Conservation (phyloP, 2,888 invertebrate species). For the Helleia helle region DNA sequence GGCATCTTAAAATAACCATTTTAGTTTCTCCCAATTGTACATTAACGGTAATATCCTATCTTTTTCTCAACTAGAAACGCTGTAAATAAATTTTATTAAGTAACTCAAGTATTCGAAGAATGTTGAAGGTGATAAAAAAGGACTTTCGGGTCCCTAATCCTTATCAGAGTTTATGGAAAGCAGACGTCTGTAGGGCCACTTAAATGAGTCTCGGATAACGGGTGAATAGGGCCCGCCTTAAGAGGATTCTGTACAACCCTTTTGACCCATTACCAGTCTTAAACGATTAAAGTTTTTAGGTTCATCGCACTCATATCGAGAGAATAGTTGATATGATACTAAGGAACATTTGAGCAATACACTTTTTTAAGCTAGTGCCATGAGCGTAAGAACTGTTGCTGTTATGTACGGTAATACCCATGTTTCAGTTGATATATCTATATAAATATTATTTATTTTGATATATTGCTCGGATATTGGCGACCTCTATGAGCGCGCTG, state of each 20-base stretch:
- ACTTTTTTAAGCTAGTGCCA: too few relatives aligned
- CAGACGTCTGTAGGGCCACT: constrained; percentile 47
- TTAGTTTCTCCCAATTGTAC: not conserved
- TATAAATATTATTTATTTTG: too few relatives aligned
- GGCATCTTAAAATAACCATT: not conserved
- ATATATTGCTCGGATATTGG: too few relatives aligned
- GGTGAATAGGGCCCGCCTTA: constrained; percentile 21
- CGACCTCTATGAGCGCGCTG: too few relatives aligned
- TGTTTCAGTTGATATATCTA: too few relatives aligned
- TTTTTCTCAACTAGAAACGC: not conserved
- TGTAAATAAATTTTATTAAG: constrained; percentile 7
- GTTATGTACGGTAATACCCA: too few relatives aligned
- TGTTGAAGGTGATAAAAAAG: constrained; percentile 24
- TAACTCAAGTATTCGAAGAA: constrained; percentile 21
- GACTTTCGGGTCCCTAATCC: constrained; percentile 30
- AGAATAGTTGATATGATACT: too few relatives aligned
- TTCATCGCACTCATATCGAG: constrained; percentile 16
- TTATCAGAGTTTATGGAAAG: constrained; percentile 61
- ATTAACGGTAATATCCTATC: constrained; percentile 1
- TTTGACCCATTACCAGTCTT: constrained; percentile 19
- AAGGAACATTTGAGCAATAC: too few relatives aligned
- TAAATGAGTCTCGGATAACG: constrained; percentile 25
- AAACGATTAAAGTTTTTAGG: constrained; percentile 29
- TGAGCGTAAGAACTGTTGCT: too few relatives aligned
- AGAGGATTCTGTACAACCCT: constrained; percentile 20